Evolutionary conservation across 1,140 invertebrate species (phyloP), one percentile per base, ranked within the genome.

Genomic region (Drosophila ohnishii): DNA sequence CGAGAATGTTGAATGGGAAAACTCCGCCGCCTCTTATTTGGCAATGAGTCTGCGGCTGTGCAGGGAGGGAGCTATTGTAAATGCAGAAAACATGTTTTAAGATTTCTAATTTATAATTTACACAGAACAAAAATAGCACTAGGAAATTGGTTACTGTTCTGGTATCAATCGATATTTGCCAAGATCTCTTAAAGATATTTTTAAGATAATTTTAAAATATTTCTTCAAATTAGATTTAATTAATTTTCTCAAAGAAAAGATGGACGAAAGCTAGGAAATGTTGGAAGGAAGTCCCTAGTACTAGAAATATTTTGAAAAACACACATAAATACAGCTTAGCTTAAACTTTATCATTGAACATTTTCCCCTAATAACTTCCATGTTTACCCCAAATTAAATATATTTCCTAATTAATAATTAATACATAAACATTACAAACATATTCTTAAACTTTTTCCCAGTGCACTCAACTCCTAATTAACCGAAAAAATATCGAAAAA

Each of bases 51-150:
- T 59, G 40, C 40, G 57, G n/a, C 19, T 47, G 30, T 22, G 30
- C 10, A 11, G 64, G 45, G 16, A 19, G 37, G 35, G n/a, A 50
- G 50, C 13, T 32, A 51, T 77, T 69, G 63, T 53, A 39, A 77
- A 78, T 71, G 75, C 75, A 78, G 32, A 40, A 75, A 75, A 75
- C 73, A 67, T 75, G 73, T 75, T 75, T 75, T 34, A 32, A 73
- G 69, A 53, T 73, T 62, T 73, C 45, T 73, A 61, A 53, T 66
- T 64, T n/a, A 22, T 5, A n/a, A 22, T 25, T 19, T 53, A 22
- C 50, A 53, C 13, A 35, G n/a, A 14, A 3, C 16, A 13, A 35
- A 53, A 22, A 14, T 22, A 5, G 5, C 0, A 19, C 3, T 8
- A 5, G 0, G 1, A 19, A 19, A 0, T 3, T 13, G 9, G 7